Evolutionary conservation across 30 jellyfish, hydroid and myxozoan genomes (phyloP), one percentile per base, ranked within the genome.

Genomic region (Aurelia aurita): DNA sequence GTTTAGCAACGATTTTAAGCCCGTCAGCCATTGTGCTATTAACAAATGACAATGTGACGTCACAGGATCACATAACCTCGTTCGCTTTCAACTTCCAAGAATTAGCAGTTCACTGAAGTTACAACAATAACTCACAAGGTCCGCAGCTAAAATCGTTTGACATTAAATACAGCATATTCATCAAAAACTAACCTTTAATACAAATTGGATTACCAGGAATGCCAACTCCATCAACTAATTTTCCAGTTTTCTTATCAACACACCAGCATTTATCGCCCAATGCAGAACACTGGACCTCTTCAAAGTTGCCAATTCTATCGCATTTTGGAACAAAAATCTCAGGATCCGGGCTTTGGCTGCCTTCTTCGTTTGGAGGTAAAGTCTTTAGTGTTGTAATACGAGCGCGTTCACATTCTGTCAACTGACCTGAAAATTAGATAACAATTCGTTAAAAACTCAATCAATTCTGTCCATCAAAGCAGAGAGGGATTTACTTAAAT

Each of bases 241-340:
- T 55, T 18, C 87, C 90, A 1, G 96, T 89, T 39, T 72, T 49
- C 43, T 62, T 70, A 51, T 87, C 90, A 34, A 81, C 98, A 75
- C 98, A 93, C 96, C 95, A 87, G 68, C 98, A 93, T 43, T 58
- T 74, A 28, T 92, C 83, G 22, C 70, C 77, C 4, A 95, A 46
- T n/a, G 71, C n/a, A 44, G 46, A 77, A 65, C 98, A 93, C 64
- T 93, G 98, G 51, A 89, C 90, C 34, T 80, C 90, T 47, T 70
- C 86, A 76, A 70, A 89, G 34, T 35, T 28, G 14, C 97, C 97
- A 26, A 26, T 69, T 2, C 68, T 34, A 18, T 89, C 97, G 66
- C 97, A 89, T 72, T 74, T 68, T 16, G 97, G 97, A 6, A 74
- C 23, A 64, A 22, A 80, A 13, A 79, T 31, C 2, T 65, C 82